Conservation (phyloP, 1,140 invertebrate genomes). For the Drosophila lini region DNA sequence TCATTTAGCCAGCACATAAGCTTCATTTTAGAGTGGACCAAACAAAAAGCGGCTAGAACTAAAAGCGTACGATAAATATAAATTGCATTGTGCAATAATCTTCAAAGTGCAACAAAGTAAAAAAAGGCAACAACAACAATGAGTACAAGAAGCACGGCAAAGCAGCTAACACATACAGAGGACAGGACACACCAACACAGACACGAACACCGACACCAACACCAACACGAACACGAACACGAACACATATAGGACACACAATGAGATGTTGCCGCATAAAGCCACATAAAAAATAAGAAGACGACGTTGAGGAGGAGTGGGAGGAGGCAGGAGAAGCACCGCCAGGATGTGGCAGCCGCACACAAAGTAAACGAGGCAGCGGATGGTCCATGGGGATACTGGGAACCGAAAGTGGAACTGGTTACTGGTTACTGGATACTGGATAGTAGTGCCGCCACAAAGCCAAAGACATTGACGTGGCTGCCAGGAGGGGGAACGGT, state of each 20-base stretch:
- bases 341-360: slow-evolving; percentile 48
- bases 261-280: slow-evolving; percentile 61
- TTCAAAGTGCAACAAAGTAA: slow-evolving; percentile 80
- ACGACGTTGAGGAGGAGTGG: slow-evolving; percentile 11
- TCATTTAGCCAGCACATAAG: slow-evolving; percentile 3
- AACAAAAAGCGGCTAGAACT: slow-evolving; percentile 69
- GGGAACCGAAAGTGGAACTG: slow-evolving; percentile 6
- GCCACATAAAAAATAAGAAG: slow-evolving; percentile 68
- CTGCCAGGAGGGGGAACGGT: neutral
- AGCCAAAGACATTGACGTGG: slow-evolving; percentile 63
- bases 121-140: slow-evolving; percentile 36
- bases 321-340: slow-evolving; percentile 17
- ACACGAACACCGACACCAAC: slow-evolving; percentile 7
- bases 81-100: slow-evolving; percentile 81
- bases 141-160: slow-evolving; percentile 40
- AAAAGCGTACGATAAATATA: slow-evolving; percentile 79
- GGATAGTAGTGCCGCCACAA: slow-evolving; percentile 22
- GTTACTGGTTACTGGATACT: slow-evolving; percentile 12
- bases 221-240: slow-evolving; percentile 1
- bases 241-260: slow-evolving; percentile 34
- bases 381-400: slow-evolving; percentile 21
- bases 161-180: slow-evolving; percentile 3
- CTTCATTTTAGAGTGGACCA: slow-evolving; percentile 1
- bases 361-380: slow-evolving; percentile 57
- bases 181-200: neutral